These are phyloP conservation scores for Phrynocephalus versicolor DNA, from an alignment of 2,113 vertebrate genomes.

Conservation along the genomic window DNA sequence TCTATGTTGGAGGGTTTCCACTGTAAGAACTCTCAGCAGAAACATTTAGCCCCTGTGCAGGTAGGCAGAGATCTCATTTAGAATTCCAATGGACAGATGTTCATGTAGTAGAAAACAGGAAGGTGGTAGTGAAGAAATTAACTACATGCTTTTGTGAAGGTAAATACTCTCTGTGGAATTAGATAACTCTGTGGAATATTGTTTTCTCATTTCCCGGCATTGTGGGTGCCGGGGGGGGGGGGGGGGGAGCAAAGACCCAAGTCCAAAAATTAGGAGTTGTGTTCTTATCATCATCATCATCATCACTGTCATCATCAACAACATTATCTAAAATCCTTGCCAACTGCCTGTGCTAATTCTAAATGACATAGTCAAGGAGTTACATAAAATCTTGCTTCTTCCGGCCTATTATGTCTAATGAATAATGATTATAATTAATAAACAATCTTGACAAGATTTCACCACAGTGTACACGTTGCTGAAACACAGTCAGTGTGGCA, in stretches of 20 bases:
- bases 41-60: not conserved
- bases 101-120: not conserved
- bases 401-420: not conserved
- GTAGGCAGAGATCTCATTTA: not conserved
- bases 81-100: not conserved
- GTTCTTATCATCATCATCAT: not conserved
- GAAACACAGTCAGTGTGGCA: too few species aligned
- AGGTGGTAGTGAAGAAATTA: not conserved
- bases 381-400: not conserved
- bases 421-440: not conserved
- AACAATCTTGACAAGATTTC: too few species aligned
- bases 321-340: not conserved
- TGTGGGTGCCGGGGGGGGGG: too few species aligned
- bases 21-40: rapidly evolving
- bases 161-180: too few species aligned
- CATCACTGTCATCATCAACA: not conserved
- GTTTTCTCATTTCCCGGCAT: too few species aligned
- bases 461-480: not conserved
- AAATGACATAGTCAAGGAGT: not conserved
- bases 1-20: constrained; percentile 39
- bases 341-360: not conserved
- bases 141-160: not conserved
- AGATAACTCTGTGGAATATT: too few species aligned
- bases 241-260: too few species aligned
- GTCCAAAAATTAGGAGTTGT: too few species aligned